Evolutionary conservation across 2,113 vertebrate genomes (phyloP).

Genomic region (Semnopithecus entellus): DNA sequence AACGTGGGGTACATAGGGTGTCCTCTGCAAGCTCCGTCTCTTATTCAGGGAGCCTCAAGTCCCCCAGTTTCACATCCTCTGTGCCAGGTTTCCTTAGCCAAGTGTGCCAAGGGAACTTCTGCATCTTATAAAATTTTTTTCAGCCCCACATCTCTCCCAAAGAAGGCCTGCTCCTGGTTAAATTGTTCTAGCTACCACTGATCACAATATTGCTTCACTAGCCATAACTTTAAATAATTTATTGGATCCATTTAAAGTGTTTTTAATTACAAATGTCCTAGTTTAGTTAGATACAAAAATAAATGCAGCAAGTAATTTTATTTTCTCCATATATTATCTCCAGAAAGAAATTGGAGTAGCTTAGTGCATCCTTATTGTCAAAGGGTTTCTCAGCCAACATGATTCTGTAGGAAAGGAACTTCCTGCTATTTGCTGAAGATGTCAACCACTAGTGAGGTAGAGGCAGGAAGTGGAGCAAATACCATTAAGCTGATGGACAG

Average conservation of each 20-base stretch:
- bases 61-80: not conserved
- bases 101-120: not conserved
- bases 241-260: not conserved
- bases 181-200: not conserved
- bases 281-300: slow-evolving; percentile 8
- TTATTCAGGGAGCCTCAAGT: not conserved
- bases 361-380: not conserved
- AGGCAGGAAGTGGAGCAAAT: not conserved
- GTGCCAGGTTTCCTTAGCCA: not conserved
- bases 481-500: not conserved
- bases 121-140: not conserved
- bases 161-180: not conserved
- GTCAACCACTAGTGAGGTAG: no score
- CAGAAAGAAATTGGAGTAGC: not conserved
- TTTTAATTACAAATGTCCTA: slow-evolving; percentile 37
- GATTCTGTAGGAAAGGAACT: not conserved
- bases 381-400: not conserved
- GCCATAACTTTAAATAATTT: slow-evolving; percentile 23
- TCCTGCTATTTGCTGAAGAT: not conserved
- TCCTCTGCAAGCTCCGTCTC: not conserved
- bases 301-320: slow-evolving; percentile 10
- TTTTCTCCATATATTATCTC: not conserved
- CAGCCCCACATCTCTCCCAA: not conserved
- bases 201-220: not conserved
- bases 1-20: accelerated